phyloP scores from a whole-genome alignment of 2,113 vertebrate genomes.

The Malurus melanocephalus region DNA sequence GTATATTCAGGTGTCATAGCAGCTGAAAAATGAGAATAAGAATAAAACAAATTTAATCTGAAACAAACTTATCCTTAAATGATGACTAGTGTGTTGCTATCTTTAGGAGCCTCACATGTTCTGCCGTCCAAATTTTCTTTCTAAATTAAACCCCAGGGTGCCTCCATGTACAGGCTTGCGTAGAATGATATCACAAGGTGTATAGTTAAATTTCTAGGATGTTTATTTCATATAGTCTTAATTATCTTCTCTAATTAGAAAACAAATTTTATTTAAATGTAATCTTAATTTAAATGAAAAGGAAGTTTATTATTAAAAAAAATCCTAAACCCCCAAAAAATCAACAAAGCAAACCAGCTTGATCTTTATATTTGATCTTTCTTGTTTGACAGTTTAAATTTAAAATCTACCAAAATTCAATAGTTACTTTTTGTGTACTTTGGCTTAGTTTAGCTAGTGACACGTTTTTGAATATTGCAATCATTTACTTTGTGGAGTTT shows the following conservation, averaged over 20 bases:
- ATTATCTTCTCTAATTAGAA: not conserved
- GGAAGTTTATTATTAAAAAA: not conserved
- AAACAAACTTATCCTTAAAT: not conserved
- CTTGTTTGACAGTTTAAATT: not conserved
- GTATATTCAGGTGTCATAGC: not conserved
- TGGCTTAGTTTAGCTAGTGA: not conserved
- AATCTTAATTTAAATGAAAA: not conserved
- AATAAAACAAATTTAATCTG: not conserved
- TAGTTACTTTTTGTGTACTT: not conserved
- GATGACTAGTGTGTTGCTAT: not conserved
- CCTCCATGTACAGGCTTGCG: not conserved
- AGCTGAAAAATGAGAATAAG: not conserved
- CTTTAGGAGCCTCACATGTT: not conserved
- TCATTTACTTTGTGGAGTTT: not conserved
- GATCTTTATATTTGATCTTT: not conserved
- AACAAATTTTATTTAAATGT: not conserved
- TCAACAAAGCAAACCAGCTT: not conserved
- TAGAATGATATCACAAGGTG: not conserved
- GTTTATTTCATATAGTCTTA: not conserved
- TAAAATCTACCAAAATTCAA: not conserved
- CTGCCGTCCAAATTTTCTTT: not conserved
- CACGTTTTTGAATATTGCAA: not conserved
- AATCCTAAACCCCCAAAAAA: accelerated
- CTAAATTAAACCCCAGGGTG: not conserved
- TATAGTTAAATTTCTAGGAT: not conserved